A percentile compares a stretch with the other conserved stretches of the same genome.
Conservation (phyloP, 1,140 invertebrate genomes). For the Babylonia areolata region DNA sequence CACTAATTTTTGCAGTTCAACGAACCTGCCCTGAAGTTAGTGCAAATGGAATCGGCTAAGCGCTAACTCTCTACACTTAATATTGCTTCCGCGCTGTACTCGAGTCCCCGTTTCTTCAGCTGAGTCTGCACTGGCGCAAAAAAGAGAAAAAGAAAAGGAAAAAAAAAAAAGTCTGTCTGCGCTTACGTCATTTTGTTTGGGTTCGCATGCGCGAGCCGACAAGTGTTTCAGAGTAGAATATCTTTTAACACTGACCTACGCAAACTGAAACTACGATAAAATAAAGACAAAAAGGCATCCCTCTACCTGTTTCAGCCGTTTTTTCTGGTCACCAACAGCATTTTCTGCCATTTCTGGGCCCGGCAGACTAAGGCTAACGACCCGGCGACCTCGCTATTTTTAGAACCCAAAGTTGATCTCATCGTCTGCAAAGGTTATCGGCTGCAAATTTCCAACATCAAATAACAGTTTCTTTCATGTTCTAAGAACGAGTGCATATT, state of each 20-base stretch:
- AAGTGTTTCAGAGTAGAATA: neutral
- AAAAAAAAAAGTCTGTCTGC: constrained; percentile 32
- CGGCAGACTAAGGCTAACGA: constrained; percentile 30
- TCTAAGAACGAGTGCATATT: neutral
- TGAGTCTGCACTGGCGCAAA: constrained; percentile 28
- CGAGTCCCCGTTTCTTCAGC: neutral
- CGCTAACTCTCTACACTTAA: neutral
- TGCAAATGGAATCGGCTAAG: neutral
- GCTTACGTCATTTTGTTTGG: constrained; percentile 44
- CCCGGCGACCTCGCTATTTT: constrained; percentile 41
- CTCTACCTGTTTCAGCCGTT: neutral
- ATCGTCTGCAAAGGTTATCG: constrained; percentile 43
- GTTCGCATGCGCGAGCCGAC: constrained; percentile 35
- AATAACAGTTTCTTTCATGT: neutral
- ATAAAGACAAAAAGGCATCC: neutral
- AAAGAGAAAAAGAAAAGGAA: too few species aligned
- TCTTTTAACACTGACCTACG: neutral
- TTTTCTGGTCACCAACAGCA: neutral
- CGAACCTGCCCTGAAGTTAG: constrained; percentile 1
- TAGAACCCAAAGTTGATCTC: constrained; percentile 41
- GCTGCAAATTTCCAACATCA: constrained; percentile 16
- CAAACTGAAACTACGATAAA: neutral
- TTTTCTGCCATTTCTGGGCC: constrained; percentile 3
- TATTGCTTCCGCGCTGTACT: neutral
- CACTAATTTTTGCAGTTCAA: neutral